Conservation (phyloP, 2,888 invertebrate species). For the Timema podura region DNA sequence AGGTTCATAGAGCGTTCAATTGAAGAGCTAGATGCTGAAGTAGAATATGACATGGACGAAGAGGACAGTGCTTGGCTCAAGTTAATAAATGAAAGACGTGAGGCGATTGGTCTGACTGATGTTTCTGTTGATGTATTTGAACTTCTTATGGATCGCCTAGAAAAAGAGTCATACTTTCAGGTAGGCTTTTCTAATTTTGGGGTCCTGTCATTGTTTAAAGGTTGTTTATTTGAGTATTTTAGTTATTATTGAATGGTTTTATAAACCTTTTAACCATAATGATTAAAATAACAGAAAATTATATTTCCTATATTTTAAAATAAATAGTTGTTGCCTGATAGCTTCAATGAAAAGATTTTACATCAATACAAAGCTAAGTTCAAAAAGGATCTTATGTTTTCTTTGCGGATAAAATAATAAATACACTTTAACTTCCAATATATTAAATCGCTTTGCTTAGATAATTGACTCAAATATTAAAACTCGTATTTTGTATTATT, state of each 20-base stretch:
- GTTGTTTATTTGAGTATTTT: neutral
- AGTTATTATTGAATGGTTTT: neutral
- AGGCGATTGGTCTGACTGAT: conserved; percentile 63
- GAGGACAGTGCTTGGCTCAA: conserved; percentile 95
- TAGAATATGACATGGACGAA: conserved; percentile 97
- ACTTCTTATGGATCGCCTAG: conserved; percentile 93
- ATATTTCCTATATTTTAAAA: conserved; percentile 28
- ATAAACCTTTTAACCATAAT: too few relatives aligned
- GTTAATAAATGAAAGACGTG: conserved; percentile 79
- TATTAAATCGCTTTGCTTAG: too few relatives aligned
- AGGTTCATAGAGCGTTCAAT: conserved; percentile 91
- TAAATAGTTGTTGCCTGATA: too few relatives aligned
- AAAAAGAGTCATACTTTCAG: conserved; percentile 96
- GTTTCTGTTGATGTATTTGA: conserved; percentile 91
- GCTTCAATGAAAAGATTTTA: too few relatives aligned
- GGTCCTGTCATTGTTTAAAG: too few relatives aligned
- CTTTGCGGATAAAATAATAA: too few relatives aligned
- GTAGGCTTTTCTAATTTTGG: too few relatives aligned
- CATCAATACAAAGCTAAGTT: too few relatives aligned
- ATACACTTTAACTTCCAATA: too few relatives aligned
- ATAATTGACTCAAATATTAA: too few relatives aligned
- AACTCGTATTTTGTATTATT: too few relatives aligned
- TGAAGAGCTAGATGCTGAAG: conserved; percentile 89
- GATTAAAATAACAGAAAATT: neutral
- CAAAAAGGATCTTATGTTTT: too few relatives aligned